A percentile compares a stretch with the other conserved stretches of the same genome.
Evolutionary conservation across 2,888 invertebrate species (phyloP).

Genomic region (Drosophila pseudotakahashii): DNA sequence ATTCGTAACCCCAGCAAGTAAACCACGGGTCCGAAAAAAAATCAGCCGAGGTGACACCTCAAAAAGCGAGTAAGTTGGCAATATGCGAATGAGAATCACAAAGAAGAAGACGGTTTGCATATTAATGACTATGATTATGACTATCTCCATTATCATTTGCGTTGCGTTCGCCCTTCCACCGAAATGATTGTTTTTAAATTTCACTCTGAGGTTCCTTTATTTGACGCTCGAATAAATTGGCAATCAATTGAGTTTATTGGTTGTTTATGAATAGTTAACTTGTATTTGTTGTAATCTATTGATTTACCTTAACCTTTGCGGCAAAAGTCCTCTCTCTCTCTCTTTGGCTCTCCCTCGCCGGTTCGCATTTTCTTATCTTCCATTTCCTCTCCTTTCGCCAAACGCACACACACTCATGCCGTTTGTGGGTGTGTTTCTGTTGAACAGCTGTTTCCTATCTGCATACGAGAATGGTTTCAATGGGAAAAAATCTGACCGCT

Average conservation of each 20-base stretch:
- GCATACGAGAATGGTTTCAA: conserved; percentile 2
- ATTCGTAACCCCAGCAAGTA: conserved; percentile 3
- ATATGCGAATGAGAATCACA: conserved; percentile 24
- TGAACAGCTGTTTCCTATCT: conserved; percentile 68
- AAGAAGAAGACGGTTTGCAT: conserved; percentile 19
- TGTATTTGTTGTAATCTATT: conserved; percentile 45
- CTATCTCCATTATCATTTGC: conserved; percentile 43
- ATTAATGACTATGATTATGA: conserved; percentile 22
- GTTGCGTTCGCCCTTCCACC: conserved; percentile 15
- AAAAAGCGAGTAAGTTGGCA: conserved; percentile 40
- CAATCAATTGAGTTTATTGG: conserved; percentile 21
- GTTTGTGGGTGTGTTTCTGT: conserved; percentile 41
- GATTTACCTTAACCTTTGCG: conserved; percentile 59
- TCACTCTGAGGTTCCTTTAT: neutral
- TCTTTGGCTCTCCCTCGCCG: conserved; percentile 33
- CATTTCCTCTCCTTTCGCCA: conserved; percentile 31
- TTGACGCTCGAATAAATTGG: conserved; percentile 10
- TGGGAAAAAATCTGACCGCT: conserved; percentile 4
- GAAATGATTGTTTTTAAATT: conserved; percentile 5
- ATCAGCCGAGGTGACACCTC: conserved; percentile 32
- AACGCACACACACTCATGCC: neutral
- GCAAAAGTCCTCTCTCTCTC: neutral
- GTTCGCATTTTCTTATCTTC: conserved; percentile 50
- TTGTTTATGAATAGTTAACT: conserved; percentile 18
- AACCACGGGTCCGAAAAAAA: conserved; percentile 1